These are phyloP conservation scores for Octodon degus DNA, from an alignment of 2,113 vertebrate genomes.

Conservation along the genomic window DNA sequence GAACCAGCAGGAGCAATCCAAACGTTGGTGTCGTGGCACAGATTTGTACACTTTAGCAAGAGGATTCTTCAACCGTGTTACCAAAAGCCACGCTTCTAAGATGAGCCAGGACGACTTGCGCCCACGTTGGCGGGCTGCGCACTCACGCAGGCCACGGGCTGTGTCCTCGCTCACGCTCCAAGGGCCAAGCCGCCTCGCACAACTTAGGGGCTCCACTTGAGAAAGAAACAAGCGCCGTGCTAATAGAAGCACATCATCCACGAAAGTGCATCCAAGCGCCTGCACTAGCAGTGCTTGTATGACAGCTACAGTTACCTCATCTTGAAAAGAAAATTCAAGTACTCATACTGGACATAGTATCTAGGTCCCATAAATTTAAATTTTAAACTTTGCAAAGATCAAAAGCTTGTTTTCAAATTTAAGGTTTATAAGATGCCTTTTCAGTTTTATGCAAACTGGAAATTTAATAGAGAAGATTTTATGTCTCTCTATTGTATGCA, in stretches of 20 bases:
- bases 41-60: neutral
- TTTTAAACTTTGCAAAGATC: neutral
- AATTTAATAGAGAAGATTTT: neutral
- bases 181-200: neutral
- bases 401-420: neutral
- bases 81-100: neutral
- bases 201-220: neutral
- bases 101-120: neutral
- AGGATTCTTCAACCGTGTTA: neutral
- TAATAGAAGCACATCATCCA: neutral
- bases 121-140: too few species aligned
- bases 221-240: neutral
- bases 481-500: neutral
- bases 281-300: neutral
- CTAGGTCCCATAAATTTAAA: neutral
- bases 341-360: neutral
- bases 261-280: neutral
- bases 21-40: neutral
- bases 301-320: neutral
- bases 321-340: neutral
- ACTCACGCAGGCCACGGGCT: fast-evolving
- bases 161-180: neutral
- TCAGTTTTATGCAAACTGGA: neutral
- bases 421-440: neutral
- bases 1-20: neutral